A percentile compares a stretch with the other conserved stretches of the same genome.
These are phyloP conservation scores for Aphodius granarius DNA, from an alignment of 2,888 invertebrate genomes.

Conservation along the genomic window DNA sequence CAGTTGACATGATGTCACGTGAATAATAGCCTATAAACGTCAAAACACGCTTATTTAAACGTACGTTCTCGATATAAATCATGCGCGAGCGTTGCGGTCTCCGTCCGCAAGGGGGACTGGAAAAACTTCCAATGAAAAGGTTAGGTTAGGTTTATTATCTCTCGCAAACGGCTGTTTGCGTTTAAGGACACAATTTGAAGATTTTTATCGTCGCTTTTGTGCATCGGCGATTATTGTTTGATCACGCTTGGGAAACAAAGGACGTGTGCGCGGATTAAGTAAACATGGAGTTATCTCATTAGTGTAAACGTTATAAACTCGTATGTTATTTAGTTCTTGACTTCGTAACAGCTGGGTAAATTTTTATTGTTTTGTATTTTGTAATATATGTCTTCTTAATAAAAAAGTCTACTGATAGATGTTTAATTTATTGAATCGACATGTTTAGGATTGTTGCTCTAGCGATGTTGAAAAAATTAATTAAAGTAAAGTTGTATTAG, in stretches of 20 bases:
- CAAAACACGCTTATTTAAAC: slow-evolving; percentile 2
- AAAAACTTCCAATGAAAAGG: neutral
- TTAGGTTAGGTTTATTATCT: neutral
- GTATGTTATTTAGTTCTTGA: neutral
- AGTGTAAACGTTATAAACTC: neutral
- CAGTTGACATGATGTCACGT: slow-evolving; percentile 9
- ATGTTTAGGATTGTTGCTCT: neutral
- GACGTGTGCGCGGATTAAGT: neutral
- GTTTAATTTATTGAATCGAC: too few relatives aligned
- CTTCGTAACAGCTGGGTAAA: too few relatives aligned
- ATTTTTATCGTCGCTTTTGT: neutral
- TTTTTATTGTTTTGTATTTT: too few relatives aligned
- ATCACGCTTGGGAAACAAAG: neutral
- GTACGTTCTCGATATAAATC: slow-evolving; percentile 7
- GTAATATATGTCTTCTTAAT: too few relatives aligned
- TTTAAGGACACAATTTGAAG: neutral
- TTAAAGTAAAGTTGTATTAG: neutral
- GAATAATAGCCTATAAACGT: slow-evolving; percentile 14
- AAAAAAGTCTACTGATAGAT: too few relatives aligned
- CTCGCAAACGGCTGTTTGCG: neutral
- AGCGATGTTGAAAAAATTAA: neutral
- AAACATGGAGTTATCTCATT: neutral
- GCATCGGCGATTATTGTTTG: neutral
- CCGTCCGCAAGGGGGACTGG: neutral
- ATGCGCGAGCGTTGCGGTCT: neutral